These are phyloP conservation scores for Takifugu bimaculatus DNA, from an alignment of 2,113 vertebrate species.

Conservation along the genomic window DNA sequence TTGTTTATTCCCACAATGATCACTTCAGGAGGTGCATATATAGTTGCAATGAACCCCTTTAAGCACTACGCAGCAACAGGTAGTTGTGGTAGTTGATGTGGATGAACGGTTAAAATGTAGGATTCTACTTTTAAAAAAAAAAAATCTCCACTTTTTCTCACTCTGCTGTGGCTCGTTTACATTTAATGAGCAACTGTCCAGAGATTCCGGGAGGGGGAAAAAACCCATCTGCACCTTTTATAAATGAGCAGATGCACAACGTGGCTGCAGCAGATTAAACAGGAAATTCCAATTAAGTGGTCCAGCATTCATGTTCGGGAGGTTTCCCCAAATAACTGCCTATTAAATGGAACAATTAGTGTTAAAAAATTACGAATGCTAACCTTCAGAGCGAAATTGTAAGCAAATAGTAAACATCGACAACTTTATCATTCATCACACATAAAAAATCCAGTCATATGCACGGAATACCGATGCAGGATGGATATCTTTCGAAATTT, in stretches of 20 bases:
- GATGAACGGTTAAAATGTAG: conserved; percentile 84
- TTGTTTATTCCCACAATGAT: conserved; percentile 32
- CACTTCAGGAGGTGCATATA: conserved; percentile 5
- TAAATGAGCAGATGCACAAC: background rate
- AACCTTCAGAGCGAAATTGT: too few relatives aligned
- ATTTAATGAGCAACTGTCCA: conserved; percentile 37
- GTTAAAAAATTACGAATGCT: too few relatives aligned
- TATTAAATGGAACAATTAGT: too few relatives aligned
- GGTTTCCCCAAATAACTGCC: too few relatives aligned
- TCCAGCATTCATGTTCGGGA: too few relatives aligned
- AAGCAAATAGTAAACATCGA: too few relatives aligned
- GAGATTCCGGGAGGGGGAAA: conserved; percentile 15
- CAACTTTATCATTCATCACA: too few relatives aligned
- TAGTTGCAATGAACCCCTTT: conserved; percentile 22
- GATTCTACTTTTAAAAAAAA: conserved; percentile 72
- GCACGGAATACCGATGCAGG: too few relatives aligned
- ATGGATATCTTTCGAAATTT: too few relatives aligned
- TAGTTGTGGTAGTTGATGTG: conserved; percentile 83
- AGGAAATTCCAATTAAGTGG: background rate
- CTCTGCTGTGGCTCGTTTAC: conserved; percentile 41
- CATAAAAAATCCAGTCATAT: too few relatives aligned
- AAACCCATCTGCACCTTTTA: conserved; percentile 1
- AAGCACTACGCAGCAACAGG: conserved; percentile 29
- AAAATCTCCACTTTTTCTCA: conserved; percentile 22
- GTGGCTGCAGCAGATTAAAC: background rate